A percentile compares a stretch with the other conserved stretches of the same genome.
Evolutionary conservation across 2,113 vertebrate genomes (phyloP).

Genomic region (Callionymus lyra): DNA sequence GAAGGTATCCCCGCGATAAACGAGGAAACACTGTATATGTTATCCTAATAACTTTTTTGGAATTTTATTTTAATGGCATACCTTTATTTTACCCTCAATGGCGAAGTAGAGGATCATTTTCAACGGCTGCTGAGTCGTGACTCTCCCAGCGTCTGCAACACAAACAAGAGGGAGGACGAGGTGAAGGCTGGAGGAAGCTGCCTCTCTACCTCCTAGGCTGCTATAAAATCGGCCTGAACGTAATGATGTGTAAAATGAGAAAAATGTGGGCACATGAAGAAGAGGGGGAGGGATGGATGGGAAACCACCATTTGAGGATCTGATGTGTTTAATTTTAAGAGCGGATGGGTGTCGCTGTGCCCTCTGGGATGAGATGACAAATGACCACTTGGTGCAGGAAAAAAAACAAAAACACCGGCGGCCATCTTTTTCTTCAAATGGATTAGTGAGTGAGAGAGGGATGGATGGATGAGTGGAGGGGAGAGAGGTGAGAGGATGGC

Average conservation of each 20-base stretch:
- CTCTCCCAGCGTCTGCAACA: no score
- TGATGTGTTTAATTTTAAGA: conserved; percentile 46
- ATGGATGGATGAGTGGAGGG: background rate
- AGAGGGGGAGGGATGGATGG: conserved; percentile 14
- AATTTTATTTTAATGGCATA: no score
- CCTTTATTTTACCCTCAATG: no score
- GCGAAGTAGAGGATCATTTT: no score
- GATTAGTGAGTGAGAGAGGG: background rate
- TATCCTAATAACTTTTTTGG: no score
- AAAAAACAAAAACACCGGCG: conserved; percentile 5
- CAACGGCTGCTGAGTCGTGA: no score
- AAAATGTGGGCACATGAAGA: conserved; percentile 45
- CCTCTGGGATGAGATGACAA: conserved; percentile 37
- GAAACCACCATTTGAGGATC: conserved; percentile 30
- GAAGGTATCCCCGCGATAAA: no score
- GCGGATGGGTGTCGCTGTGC: conserved; percentile 5
- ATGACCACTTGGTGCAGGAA: conserved; percentile 11
- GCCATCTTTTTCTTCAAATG: conserved; percentile 9
- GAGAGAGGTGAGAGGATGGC: no score
- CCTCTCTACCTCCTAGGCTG: conserved; percentile 23
- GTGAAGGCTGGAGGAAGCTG: conserved; percentile 9
- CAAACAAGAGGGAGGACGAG: background rate
- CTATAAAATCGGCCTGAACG: conserved; percentile 43
- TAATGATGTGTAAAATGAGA: conserved; percentile 70
- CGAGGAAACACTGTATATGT: no score